Percentiles rank a stretch among this genome's conserved stretches.
These are phyloP conservation scores for Ceraclea dissimilis DNA, from an alignment of 2,888 invertebrate species.

Conservation along the genomic window DNA sequence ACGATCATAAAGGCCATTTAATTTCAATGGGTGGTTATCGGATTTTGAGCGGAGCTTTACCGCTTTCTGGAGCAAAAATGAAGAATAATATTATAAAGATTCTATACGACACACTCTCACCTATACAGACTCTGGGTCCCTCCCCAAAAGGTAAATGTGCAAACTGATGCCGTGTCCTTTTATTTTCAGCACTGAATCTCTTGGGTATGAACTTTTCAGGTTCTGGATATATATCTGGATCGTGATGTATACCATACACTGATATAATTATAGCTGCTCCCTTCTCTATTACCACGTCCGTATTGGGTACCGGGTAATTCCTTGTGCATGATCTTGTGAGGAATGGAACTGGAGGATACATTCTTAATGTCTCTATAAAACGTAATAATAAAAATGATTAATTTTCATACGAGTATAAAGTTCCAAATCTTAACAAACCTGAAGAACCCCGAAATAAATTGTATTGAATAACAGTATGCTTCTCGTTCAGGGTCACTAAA, in stretches of 20 bases:
- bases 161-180: slow-evolving; percentile 24
- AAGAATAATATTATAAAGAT: too few species aligned
- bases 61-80: too few species aligned
- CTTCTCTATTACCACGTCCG: slow-evolving; percentile 28
- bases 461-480: too few species aligned
- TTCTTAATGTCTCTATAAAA: slow-evolving; percentile 32
- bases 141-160: slow-evolving; percentile 30
- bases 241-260: slow-evolving; percentile 30
- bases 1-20: too few species aligned
- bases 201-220: not conserved
- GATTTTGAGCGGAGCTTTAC: too few species aligned
- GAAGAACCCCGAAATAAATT: too few species aligned
- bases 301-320: slow-evolving; percentile 28
- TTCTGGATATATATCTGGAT: slow-evolving; percentile 30
- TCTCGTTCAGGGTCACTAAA: too few species aligned
- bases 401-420: too few species aligned
- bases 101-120: too few species aligned
- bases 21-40: too few species aligned
- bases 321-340: slow-evolving; percentile 27
- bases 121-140: slow-evolving; percentile 5
- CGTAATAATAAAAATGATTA: too few species aligned
- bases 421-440: too few species aligned
- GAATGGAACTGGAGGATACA: slow-evolving; percentile 32
- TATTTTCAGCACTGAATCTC: slow-evolving; percentile 27
- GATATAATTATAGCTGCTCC: slow-evolving; percentile 31